Conservation (phyloP, 1,140 invertebrate species). For the Hesperophylax magnus region DNA sequence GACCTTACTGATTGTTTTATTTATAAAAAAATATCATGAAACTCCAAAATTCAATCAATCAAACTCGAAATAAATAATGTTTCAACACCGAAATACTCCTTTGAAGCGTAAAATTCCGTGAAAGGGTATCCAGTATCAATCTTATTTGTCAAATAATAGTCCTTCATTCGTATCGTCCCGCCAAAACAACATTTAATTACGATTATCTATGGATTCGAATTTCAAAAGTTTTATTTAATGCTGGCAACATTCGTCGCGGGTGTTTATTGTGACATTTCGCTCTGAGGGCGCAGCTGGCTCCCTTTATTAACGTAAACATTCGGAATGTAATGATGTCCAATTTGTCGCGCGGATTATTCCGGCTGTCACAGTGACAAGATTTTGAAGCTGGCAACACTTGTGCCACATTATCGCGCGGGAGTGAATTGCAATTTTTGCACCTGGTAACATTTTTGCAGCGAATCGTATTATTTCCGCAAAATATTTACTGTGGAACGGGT, state of each 20-base stretch:
- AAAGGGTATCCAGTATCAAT: slow-evolving; percentile 15
- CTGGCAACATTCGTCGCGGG: slow-evolving; percentile 11
- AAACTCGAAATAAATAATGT: not conserved
- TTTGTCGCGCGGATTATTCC: slow-evolving; percentile 40
- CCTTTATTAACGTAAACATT: slow-evolving; percentile 42
- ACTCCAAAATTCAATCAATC: no score
- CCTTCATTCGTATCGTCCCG: slow-evolving; percentile 17
- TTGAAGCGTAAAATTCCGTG: slow-evolving; percentile 3
- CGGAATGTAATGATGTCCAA: slow-evolving; percentile 47
- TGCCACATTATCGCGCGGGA: not conserved
- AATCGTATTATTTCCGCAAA: no score
- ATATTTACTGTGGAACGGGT: no score
- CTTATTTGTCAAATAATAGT: slow-evolving; percentile 29
- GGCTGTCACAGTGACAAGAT: slow-evolving; percentile 22
- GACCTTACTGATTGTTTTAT: no score
- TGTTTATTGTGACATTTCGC: slow-evolving; percentile 31
- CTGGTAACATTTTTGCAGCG: no score
- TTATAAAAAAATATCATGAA: no score
- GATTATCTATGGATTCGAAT: slow-evolving; percentile 50
- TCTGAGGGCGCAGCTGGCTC: slow-evolving; percentile 15
- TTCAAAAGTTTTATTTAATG: slow-evolving; percentile 48
- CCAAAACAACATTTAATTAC: slow-evolving; percentile 50
- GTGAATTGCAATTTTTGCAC: no score
- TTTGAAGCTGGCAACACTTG: slow-evolving; percentile 28
- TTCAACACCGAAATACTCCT: not conserved